Conservation (phyloP, 2,888 invertebrate species). For the Orthosia cruda region DNA sequence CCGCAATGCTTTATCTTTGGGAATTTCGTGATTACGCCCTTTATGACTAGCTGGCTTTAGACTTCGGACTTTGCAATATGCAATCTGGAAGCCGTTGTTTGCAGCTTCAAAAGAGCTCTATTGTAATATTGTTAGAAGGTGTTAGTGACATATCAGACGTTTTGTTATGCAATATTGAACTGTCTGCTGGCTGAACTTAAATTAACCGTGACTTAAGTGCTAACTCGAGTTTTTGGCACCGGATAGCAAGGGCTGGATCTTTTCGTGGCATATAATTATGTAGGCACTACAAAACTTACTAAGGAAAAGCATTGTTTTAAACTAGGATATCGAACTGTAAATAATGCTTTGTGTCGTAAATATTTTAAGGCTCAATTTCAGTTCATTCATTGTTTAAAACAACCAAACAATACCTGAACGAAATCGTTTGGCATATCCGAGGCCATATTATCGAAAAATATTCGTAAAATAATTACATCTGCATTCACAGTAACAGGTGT, state of each 20-base stretch:
- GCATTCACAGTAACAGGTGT: constrained; percentile 61
- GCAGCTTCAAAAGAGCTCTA: too few species aligned
- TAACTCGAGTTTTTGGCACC: background rate
- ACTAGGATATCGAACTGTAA: too few species aligned
- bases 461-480: constrained; percentile 45
- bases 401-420: background rate
- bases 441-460: constrained; percentile 24
- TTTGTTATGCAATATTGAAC: background rate
- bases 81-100: too few species aligned
- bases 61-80: too few species aligned
- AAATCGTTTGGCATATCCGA: constrained; percentile 16
- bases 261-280: too few species aligned
- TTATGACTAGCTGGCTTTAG: constrained; percentile 25
- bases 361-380: constrained; percentile 14
- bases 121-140: too few species aligned
- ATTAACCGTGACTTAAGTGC: too few species aligned
- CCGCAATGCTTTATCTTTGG: constrained; percentile 55
- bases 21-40: constrained; percentile 57
- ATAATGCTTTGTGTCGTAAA: too few species aligned
- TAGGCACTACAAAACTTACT: too few species aligned
- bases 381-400: background rate
- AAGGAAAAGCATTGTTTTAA: too few species aligned
- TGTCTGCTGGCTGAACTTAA: background rate
- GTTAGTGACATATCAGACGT: too few species aligned
- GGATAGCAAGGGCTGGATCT: background rate